Base-by-base conservation (phyloP, 2,888 invertebrate genomes). In the Drosophila antonietae region DNA sequence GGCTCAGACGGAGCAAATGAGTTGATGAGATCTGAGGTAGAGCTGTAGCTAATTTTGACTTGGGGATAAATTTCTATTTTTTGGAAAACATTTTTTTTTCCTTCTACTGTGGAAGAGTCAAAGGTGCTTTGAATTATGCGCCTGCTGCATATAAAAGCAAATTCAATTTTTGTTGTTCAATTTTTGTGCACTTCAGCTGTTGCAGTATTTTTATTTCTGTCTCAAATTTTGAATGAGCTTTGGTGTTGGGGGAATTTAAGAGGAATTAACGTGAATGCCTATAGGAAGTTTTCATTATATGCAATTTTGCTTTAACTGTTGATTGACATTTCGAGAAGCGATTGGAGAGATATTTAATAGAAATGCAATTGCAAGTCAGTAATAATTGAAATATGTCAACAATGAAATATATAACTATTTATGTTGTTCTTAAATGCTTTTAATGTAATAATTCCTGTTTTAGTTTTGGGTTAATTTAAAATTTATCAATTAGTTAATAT, bases 91-190 rank as follows among this genome's bases (percentile, higher is more conserved):
- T 52, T 18, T 23, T n/a, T 46, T 53, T 18, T 37, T 23, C 2
- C 20, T 23, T 28, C 28, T 28, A 28, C 28, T 28, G 28, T 18
- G 43, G 3, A 7, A 3, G 28, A 23, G 61, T 60, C 72, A 47
- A 65, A 81, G 76, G 73, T 69, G 72, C 72, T 80, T 78, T 81
- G 61, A 78, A 70, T 67, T 69, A 61, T 65, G 53, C 72, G 58
- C 57, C 37, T 35, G 53, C 67, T 69, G 62, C 61, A 77, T 74
- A 61, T 71, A 63, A 85, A 85, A 79, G 75, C 62, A 55, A 84
- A 75, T 76, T 64, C 55, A 72, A 73, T 79, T 80, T 78, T 88
- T 81, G 76, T 78, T 86, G 74, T 81, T 80, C 68, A 64, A 78
- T 85, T 88, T 81, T 80, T 64, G 60, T 80, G 61, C 73, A 80